Evolutionary conservation across 2,113 vertebrate genomes (phyloP).

Genomic region (Hippopotamus amphibius): DNA sequence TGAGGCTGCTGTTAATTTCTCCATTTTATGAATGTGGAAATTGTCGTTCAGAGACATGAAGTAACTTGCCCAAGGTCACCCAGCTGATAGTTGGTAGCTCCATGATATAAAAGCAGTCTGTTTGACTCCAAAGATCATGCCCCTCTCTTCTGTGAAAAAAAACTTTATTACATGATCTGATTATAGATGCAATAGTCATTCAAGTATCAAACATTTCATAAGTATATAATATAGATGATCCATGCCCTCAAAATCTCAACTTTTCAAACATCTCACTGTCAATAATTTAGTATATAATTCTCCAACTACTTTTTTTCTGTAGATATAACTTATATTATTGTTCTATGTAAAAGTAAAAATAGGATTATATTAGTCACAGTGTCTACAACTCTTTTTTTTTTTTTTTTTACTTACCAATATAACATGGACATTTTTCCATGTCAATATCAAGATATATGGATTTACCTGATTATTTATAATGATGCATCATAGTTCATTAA

Average conservation of each 20-base stretch:
- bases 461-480: not conserved
- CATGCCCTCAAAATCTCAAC: slow-evolving; percentile 28
- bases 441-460: not conserved
- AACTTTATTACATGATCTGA: not conserved
- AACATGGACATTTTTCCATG: not conserved
- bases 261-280: not conserved
- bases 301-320: not conserved
- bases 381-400: not conserved
- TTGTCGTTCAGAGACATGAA: not conserved
- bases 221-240: not conserved
- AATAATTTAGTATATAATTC: not conserved
- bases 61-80: not conserved
- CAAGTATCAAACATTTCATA: slow-evolving; percentile 12
- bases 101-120: not conserved
- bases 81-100: not conserved
- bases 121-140: not conserved
- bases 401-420: not conserved
- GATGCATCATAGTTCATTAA: not conserved
- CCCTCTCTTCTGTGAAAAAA: not conserved
- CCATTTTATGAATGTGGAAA: not conserved
- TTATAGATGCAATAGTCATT: not conserved
- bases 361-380: not conserved
- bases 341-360: slow-evolving; percentile 60
- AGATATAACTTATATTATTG: not conserved
- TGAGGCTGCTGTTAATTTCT: not conserved